phyloP scores from a whole-genome alignment of 2,888 invertebrate genomes.

The Drosophila incognita region DNA sequence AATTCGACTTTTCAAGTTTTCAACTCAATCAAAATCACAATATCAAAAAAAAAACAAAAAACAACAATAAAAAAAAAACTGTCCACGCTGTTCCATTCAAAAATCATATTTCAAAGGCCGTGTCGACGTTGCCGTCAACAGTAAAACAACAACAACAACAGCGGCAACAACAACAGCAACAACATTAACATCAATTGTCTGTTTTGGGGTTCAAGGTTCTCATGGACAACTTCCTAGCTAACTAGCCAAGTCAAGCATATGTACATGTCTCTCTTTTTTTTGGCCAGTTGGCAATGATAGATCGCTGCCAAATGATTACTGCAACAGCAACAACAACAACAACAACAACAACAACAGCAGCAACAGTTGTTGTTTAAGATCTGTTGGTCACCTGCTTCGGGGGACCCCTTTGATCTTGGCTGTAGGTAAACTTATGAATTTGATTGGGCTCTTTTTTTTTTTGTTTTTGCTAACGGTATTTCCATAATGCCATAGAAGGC shows the following conservation, averaged over 20 bases:
- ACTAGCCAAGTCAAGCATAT: conserved; percentile 16
- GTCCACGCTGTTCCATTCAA: conserved; percentile 65
- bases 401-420: conserved; percentile 52
- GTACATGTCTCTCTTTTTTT: conserved; percentile 16
- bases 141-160: conserved; percentile 8
- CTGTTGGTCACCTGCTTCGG: conserved; percentile 55
- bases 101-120: conserved; percentile 61
- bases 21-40: conserved; percentile 56
- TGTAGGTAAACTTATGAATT: conserved; percentile 43
- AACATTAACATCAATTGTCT: conserved; percentile 10
- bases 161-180: conserved; percentile 4
- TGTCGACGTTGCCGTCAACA: conserved; percentile 56
- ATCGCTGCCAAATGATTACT: conserved; percentile 71
- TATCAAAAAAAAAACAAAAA: conserved; percentile 35
- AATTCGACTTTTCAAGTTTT: conserved; percentile 15
- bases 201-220: conserved; percentile 69
- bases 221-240: conserved; percentile 64
- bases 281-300: conserved; percentile 71
- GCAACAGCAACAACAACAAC: conserved; percentile 37
- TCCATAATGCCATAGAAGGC: conserved; percentile 68
- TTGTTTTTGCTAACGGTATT: conserved; percentile 63
- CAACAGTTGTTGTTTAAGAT: conserved; percentile 15
- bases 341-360: conserved; percentile 36
- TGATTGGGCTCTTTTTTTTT: conserved; percentile 34
- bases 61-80: conserved; percentile 54